A percentile compares a stretch with the other conserved stretches of the same genome.
phyloP scores from a whole-genome alignment of 2,888 invertebrate genomes.

The Mesorhabditis belari region DNA sequence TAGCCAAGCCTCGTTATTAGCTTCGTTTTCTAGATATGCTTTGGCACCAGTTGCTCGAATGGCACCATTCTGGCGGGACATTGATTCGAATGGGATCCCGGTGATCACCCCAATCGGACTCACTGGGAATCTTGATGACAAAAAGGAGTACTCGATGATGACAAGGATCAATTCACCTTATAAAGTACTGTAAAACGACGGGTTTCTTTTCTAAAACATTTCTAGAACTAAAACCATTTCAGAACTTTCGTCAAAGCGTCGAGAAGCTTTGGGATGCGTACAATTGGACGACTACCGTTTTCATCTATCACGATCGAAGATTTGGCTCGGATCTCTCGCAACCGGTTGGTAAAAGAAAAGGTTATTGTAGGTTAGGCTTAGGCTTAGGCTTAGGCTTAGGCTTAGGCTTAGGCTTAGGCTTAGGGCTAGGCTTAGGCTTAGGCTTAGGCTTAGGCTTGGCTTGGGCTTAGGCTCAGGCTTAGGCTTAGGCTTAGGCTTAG shows the following conservation, averaged over 20 bases:
- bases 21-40: slow-evolving; percentile 26
- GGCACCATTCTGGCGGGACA: slow-evolving; percentile 44
- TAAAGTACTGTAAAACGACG: slow-evolving; percentile 41
- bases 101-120: slow-evolving; percentile 74
- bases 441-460: no score
- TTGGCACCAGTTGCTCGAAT: slow-evolving; percentile 49
- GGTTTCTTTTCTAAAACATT: neutral
- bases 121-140: slow-evolving; percentile 70
- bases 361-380: no score
- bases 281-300: slow-evolving; percentile 31
- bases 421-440: no score
- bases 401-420: no score
- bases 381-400: no score
- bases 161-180: slow-evolving; percentile 78
- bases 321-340: neutral
- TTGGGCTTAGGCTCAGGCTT: no score
- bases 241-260: slow-evolving; percentile 13
- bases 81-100: slow-evolving; percentile 59
- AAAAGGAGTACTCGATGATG: slow-evolving; percentile 68
- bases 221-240: neutral
- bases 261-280: slow-evolving; percentile 23
- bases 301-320: slow-evolving; percentile 40
- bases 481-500: no score
- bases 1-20: neutral
- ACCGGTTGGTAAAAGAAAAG: neutral